phyloP scores from a whole-genome alignment of 2,113 vertebrate genomes.

The Atherinomorus stipes region DNA sequence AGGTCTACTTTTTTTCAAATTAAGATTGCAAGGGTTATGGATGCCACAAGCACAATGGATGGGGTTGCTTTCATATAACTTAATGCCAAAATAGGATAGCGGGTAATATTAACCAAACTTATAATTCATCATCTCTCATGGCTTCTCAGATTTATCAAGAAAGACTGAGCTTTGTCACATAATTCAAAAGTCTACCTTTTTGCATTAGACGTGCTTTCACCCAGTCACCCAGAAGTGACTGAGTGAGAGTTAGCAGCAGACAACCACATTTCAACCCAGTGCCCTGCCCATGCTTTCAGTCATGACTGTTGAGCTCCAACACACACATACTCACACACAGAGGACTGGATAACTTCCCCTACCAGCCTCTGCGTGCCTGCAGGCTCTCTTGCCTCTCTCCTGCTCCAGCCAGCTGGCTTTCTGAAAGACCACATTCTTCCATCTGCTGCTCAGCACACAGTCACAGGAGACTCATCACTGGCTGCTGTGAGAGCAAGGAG shows the following conservation, averaged over 20 bases:
- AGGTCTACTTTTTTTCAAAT: not conserved
- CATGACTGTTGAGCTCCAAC: constrained; percentile 6
- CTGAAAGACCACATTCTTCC: constrained; percentile 69
- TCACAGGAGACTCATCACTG: constrained; percentile 54
- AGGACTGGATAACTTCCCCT: not conserved
- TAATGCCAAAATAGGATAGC: too few relatives aligned
- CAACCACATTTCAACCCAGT: not conserved
- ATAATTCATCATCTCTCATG: not conserved
- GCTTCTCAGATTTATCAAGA: not conserved
- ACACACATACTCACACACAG: not conserved
- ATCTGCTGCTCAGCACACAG: constrained; percentile 48
- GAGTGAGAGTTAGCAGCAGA: not conserved
- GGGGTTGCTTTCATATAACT: not conserved
- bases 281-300: not conserved
- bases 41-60: not conserved
- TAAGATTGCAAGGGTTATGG: not conserved
- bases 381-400: constrained; percentile 42
- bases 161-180: constrained; percentile 2
- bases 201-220: too few relatives aligned
- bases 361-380: constrained; percentile 22
- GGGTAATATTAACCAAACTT: too few relatives aligned
- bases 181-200: constrained; percentile 2
- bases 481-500: constrained; percentile 25
- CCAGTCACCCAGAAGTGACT: constrained; percentile 4
- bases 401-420: constrained; percentile 58